phyloP scores from a whole-genome alignment of 2,113 vertebrate species.

The Onychostoma macrolepis region DNA sequence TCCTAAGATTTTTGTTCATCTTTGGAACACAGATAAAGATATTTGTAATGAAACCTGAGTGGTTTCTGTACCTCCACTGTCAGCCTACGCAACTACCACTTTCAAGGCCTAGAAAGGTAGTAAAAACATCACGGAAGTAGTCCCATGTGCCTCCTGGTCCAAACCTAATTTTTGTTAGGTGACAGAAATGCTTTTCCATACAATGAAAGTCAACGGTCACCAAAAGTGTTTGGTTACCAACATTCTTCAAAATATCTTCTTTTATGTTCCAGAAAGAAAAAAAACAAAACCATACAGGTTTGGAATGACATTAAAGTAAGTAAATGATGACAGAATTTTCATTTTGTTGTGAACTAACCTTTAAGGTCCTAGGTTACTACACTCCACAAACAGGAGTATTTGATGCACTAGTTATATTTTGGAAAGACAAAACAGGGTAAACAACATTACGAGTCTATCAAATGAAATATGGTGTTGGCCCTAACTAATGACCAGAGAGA shows the following conservation, averaged over 20 bases:
- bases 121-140: too few species aligned
- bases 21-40: not conserved
- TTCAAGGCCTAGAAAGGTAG: too few species aligned
- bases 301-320: not conserved
- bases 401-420: not conserved
- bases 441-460: not conserved
- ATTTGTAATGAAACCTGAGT: not conserved
- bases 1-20: not conserved
- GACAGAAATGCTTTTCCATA: not conserved
- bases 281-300: not conserved
- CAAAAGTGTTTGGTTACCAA: not conserved
- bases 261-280: not conserved
- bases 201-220: not conserved
- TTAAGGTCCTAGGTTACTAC: not conserved
- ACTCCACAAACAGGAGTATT: not conserved
- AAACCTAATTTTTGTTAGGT: too few species aligned
- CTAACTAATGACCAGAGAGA: not conserved
- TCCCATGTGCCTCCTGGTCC: too few species aligned
- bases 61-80: too few species aligned
- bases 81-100: too few species aligned
- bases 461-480: not conserved
- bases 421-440: not conserved
- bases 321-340: not conserved
- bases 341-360: not conserved
- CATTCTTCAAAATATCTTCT: not conserved